phyloP scores from a whole-genome alignment of 23 tunicate species.

The Trididemnum clinides region DNA sequence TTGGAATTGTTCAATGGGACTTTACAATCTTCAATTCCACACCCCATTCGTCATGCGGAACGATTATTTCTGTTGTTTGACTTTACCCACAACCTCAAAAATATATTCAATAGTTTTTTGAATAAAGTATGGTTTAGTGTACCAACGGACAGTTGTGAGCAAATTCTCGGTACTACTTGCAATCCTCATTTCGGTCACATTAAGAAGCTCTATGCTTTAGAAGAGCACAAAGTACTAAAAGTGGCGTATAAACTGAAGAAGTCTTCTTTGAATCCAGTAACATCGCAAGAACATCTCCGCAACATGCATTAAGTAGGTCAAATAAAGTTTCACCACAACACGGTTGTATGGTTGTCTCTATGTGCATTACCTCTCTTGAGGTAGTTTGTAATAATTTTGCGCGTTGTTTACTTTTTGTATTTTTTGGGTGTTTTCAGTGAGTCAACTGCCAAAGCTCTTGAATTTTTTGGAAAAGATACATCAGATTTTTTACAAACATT shows the following conservation, averaged over 20 bases:
- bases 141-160: not conserved
- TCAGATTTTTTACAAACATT: not conserved
- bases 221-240: not conserved
- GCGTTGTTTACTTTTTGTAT: no score
- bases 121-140: not conserved
- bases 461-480: not conserved
- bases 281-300: conserved; percentile 21
- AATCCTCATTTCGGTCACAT: not conserved
- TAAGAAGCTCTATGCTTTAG: not conserved
- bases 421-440: conserved; percentile 6
- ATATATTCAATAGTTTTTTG: conserved; percentile 11
- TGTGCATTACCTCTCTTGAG: no score
- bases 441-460: conserved; percentile 2
- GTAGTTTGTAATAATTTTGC: no score
- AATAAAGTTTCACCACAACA: no score
- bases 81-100: conserved; percentile 19
- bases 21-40: not conserved
- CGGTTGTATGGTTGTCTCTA: no score
- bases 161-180: not conserved
- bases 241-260: conserved; percentile 23
- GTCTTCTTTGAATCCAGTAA: conserved; percentile 1
- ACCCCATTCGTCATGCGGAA: not conserved
- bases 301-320: conserved; percentile 4
- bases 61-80: not conserved
- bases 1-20: not conserved